These are phyloP conservation scores for Hirtodrosophila alboralis DNA, from an alignment of 2,888 invertebrate species.

Conservation along the genomic window DNA sequence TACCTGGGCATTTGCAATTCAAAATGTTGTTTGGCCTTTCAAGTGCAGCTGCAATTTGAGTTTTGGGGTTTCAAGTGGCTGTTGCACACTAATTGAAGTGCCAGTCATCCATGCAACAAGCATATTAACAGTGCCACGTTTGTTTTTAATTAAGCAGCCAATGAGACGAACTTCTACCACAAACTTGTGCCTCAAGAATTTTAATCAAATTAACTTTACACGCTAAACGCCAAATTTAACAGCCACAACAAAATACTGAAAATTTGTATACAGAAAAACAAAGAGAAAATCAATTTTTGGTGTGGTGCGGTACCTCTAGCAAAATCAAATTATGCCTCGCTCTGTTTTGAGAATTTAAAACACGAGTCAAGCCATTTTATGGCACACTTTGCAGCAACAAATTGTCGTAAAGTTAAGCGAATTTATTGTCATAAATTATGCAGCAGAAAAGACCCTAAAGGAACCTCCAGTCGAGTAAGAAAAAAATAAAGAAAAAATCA, in stretches of 20 bases:
- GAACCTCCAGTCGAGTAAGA: constrained; percentile 10
- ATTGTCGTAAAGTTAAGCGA: constrained; percentile 79
- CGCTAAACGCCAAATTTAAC: constrained; percentile 54
- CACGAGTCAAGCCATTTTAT: constrained; percentile 52
- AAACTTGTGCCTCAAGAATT: not conserved
- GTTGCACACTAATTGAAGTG: constrained; percentile 71
- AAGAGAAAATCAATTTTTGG: no score
- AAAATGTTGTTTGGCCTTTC: constrained; percentile 53
- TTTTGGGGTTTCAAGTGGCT: constrained; percentile 40
- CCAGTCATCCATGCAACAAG: constrained; percentile 18
- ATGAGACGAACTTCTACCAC: not conserved
- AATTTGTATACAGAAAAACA: no score
- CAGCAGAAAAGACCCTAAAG: constrained; percentile 42
- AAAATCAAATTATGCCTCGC: constrained; percentile 58
- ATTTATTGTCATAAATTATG: constrained; percentile 81
- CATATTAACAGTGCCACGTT: constrained; percentile 22
- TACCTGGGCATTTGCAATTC: constrained; percentile 72
- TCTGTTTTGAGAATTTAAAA: constrained; percentile 15
- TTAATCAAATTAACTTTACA: constrained; percentile 59
- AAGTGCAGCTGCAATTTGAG: constrained; percentile 50
- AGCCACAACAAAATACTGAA: constrained; percentile 51
- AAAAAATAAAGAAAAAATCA: no score
- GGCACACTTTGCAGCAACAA: constrained; percentile 74
- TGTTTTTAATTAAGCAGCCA: constrained; percentile 48
- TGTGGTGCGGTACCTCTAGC: no score